Conservation (phyloP, 2,888 invertebrate genomes). For the Neocrepidodera transversa region DNA sequence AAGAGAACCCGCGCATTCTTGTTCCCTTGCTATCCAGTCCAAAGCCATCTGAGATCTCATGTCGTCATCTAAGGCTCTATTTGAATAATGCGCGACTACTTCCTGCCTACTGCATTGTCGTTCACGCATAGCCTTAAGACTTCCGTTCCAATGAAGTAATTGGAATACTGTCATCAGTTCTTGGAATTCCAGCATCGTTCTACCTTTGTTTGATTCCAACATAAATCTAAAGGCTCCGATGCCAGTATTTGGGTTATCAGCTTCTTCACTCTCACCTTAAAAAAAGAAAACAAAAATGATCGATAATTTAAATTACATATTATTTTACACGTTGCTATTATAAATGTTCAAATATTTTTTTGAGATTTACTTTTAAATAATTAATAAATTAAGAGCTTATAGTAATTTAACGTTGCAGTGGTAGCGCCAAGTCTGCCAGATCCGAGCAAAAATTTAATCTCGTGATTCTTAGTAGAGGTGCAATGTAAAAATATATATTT, state of each 20-base stretch:
- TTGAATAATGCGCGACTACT: conserved; percentile 91
- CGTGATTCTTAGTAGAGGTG: too few species aligned
- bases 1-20: conserved; percentile 77
- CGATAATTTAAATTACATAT: too few species aligned
- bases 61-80: conserved; percentile 90
- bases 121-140: conserved; percentile 92
- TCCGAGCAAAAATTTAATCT: too few species aligned
- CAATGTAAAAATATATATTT: too few species aligned
- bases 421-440: too few species aligned
- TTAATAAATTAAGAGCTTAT: too few species aligned
- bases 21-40: conserved; percentile 89
- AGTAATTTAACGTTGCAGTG: too few species aligned
- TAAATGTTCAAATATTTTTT: too few species aligned
- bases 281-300: conserved; percentile 9
- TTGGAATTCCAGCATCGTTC: conserved; percentile 95
- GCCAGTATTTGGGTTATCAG: conserved; percentile 74
- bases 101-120: conserved; percentile 93
- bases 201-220: conserved; percentile 83
- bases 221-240: conserved; percentile 79
- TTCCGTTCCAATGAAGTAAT: conserved; percentile 96
- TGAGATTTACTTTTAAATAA: too few species aligned
- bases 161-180: conserved; percentile 98
- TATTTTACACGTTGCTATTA: too few species aligned
- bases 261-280: conserved; percentile 63
- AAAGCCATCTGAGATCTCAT: conserved; percentile 96